Conservation (phyloP, 30 jellyfish, hydroid and myxozoan genomes). For the Aurelia aurita complex sp. Pacific region DNA sequence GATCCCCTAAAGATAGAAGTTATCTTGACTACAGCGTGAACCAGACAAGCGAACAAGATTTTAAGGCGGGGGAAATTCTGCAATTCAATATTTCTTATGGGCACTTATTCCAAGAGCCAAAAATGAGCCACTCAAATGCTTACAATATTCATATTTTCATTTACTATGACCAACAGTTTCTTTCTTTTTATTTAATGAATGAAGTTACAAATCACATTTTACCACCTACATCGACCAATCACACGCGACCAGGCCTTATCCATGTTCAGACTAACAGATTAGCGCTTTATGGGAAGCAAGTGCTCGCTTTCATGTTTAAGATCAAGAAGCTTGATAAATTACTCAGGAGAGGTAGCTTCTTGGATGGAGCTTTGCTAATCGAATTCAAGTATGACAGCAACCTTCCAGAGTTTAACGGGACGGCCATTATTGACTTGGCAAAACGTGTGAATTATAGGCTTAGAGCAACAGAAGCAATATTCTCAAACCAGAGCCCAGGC, state of each 20-base stretch:
- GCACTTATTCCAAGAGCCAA: slow-evolving; percentile 9
- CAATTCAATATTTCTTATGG: background rate
- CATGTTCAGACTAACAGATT: slow-evolving; percentile 1
- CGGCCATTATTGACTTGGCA: background rate
- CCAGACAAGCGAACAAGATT: background rate
- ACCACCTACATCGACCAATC: background rate
- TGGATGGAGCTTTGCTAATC: background rate
- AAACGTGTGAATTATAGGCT: background rate
- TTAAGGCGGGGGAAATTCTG: slow-evolving; percentile 23
- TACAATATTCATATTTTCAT: slow-evolving; percentile 21
- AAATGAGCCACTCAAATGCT: slow-evolving; percentile 47
- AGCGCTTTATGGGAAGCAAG: slow-evolving; percentile 3
- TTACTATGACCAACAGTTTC: slow-evolving; percentile 37
- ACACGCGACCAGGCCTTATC: slow-evolving; percentile 7
- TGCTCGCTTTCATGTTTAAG: background rate
- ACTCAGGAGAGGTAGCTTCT: background rate
- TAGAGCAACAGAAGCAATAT: background rate
- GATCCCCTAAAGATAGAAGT: no score
- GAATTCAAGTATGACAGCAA: slow-evolving; percentile 14
- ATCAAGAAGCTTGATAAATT: background rate
- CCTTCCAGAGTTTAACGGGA: slow-evolving; percentile 15
- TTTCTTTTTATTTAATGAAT: slow-evolving; percentile 9
- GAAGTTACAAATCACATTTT: background rate
- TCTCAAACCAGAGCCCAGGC: no score
- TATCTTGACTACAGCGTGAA: no score